phyloP scores from a whole-genome alignment of 2,113 vertebrate species.

The Podarcis cretensis region DNA sequence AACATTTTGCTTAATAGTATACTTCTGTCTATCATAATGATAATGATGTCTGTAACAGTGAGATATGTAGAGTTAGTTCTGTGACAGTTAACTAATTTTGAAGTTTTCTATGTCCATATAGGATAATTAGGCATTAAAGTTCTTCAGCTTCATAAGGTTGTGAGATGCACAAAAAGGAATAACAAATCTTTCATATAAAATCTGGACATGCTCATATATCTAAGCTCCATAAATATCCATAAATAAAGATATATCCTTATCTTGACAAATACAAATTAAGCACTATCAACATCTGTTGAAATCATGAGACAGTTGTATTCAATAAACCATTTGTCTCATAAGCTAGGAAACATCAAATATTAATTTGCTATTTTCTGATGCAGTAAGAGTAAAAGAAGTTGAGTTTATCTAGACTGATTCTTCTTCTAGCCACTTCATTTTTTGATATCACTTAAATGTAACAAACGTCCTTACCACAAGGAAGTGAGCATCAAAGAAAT shows the following conservation, averaged over 20 bases:
- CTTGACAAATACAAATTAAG: not conserved
- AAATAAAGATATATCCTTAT: not conserved
- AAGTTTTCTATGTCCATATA: not conserved
- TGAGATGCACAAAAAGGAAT: not conserved
- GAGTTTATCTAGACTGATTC: not conserved
- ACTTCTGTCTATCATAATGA: not conserved
- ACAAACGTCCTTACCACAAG: slow-evolving; percentile 6
- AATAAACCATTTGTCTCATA: not conserved
- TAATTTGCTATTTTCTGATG: slow-evolving; percentile 1
- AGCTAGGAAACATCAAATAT: not conserved
- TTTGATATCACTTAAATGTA: slow-evolving; percentile 41
- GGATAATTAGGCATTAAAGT: not conserved
- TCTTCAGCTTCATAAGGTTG: not conserved
- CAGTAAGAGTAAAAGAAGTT: not conserved
- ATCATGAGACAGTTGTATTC: not conserved
- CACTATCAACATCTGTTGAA: not conserved
- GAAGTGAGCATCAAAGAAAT: slow-evolving; percentile 29
- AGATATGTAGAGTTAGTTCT: not conserved
- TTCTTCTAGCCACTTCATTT: slow-evolving; percentile 21
- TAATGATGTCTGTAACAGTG: not conserved
- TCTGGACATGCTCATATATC: accelerated
- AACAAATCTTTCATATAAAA: not conserved
- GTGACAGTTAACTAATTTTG: not conserved
- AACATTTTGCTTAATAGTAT: not conserved
- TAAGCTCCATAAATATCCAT: not conserved